These are phyloP conservation scores for Microplitis mediator DNA, from an alignment of 1,140 invertebrate genomes.

Conservation along the genomic window DNA sequence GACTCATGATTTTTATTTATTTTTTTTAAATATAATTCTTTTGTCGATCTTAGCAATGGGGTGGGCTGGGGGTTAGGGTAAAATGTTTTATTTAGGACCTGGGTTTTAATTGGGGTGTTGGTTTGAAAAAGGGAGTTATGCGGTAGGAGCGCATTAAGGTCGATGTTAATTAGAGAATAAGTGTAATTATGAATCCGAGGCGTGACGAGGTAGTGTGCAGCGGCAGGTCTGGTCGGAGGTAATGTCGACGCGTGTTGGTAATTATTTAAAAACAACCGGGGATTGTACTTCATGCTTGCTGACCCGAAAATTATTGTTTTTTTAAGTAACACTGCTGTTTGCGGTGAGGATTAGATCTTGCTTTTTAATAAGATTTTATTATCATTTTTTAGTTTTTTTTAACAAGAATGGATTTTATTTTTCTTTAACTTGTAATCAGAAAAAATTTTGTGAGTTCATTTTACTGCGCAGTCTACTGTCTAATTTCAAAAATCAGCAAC, in stretches of 20 bases:
- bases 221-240: constrained; percentile 41
- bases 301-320: constrained; percentile 22
- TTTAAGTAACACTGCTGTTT: neutral
- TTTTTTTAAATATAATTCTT: too few species aligned
- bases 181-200: constrained; percentile 59
- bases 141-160: constrained; percentile 56
- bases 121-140: constrained; percentile 38
- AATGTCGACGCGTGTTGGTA: constrained; percentile 21
- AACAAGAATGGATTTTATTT: too few species aligned
- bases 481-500: too few species aligned
- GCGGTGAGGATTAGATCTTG: too few species aligned
- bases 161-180: constrained; percentile 60
- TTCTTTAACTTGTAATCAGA: too few species aligned
- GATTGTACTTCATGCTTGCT: constrained; percentile 17
- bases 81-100: neutral
- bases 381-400: too few species aligned
- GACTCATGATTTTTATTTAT: too few species aligned
- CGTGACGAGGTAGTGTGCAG: constrained; percentile 51
- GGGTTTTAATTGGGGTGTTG: neutral
- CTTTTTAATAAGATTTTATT: too few species aligned
- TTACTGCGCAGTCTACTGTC: too few species aligned
- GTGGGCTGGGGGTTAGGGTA: too few species aligned
- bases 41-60: too few species aligned
- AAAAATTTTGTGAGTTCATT: too few species aligned
- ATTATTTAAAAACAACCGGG: constrained; percentile 12